These are phyloP conservation scores for Prosopocoilus inquinatus DNA, from an alignment of 2,888 invertebrate species.

Conservation along the genomic window DNA sequence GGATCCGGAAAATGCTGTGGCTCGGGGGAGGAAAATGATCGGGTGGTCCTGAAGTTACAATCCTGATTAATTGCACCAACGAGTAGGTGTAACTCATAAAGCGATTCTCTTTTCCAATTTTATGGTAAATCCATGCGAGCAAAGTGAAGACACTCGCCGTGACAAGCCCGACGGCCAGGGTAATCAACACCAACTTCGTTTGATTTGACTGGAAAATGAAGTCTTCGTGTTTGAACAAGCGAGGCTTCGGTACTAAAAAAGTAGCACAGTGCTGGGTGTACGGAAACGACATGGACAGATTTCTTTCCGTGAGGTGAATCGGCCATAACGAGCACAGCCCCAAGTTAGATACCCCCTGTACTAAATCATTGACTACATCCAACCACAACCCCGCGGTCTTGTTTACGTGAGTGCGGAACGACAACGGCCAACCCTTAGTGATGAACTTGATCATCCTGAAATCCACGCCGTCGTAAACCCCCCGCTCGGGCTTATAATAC, in stretches of 20 bases:
- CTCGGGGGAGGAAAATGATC: constrained; percentile 12
- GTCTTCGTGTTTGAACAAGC: constrained; percentile 7
- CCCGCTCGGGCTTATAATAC: neutral
- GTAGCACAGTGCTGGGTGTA: constrained; percentile 26
- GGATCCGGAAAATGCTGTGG: constrained; percentile 6
- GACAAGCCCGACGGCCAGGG: constrained; percentile 1
- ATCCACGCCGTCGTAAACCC: constrained; percentile 9
- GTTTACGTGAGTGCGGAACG: neutral
- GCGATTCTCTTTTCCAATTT: neutral
- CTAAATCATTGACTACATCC: constrained; percentile 6
- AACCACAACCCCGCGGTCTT: neutral
- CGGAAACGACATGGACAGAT: constrained; percentile 14
- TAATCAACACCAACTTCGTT: constrained; percentile 6
- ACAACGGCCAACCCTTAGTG: constrained; percentile 10
- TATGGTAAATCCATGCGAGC: constrained; percentile 9
- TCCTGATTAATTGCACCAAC: constrained; percentile 1
- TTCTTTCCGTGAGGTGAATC: neutral
- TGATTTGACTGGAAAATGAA: constrained; percentile 14
- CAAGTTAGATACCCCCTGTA: constrained; percentile 6
- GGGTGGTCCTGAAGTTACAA: constrained; percentile 6
- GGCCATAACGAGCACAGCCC: constrained; percentile 17
- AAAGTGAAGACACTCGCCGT: constrained; percentile 2
- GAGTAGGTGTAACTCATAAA: constrained; percentile 8
- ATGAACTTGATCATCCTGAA: constrained; percentile 7
- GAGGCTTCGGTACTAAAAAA: constrained; percentile 27